Base-by-base conservation (phyloP, 2,797 vertebrate genomes). In the Pangasius larnaudii region DNA sequence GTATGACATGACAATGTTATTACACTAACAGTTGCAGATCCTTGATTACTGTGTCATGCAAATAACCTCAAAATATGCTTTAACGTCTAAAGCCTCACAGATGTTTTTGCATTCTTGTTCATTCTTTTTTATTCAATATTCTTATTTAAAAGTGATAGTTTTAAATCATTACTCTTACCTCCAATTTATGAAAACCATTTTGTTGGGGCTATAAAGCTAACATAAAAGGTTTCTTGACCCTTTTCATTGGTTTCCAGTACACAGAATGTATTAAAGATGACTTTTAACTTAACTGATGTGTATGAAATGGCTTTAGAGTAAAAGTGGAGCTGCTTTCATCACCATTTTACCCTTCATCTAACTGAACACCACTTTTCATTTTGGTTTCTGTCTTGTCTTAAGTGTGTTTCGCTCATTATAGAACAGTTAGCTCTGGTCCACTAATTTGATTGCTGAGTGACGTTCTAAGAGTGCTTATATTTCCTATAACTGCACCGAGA, bases 1-100 rank as follows among this genome's bases (percentile, higher is more conserved):
- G 90, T 87, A 42, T 89, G 74, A 30, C 85, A 85, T 36, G 13
- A 71, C 3, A 56, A 22, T 75, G 42, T n/a, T 33, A 22, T 59
- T 92, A 89, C 78, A 90, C 89, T 94, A 93, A 94, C 93, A 89
- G 90, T 85, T 74, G 51, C 58, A 36, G 67, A 74, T 90, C 74
- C 19, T 86, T 85, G 86, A 88, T 83, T 59, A 67, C 27, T 87
- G 75, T 87, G 90, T 92, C 91, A 30, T 11, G 18, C 75, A 78
- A 78, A 53, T 78, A 78, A 53, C 49, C 49, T 78, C 7, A 53
- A 53, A 53, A 30, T 19, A 78, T 53, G 75, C 75, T 53, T 53
- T 78, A 53, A 53, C 4, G 14, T 53, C n/a, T 30, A 53, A 53
- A 78, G 7, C 49, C 16, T 30, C n/a, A 14, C 10, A 77, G 14